These are phyloP conservation scores for Nycticorax nycticorax DNA, from an alignment of 2,113 vertebrate species.

Conservation along the genomic window DNA sequence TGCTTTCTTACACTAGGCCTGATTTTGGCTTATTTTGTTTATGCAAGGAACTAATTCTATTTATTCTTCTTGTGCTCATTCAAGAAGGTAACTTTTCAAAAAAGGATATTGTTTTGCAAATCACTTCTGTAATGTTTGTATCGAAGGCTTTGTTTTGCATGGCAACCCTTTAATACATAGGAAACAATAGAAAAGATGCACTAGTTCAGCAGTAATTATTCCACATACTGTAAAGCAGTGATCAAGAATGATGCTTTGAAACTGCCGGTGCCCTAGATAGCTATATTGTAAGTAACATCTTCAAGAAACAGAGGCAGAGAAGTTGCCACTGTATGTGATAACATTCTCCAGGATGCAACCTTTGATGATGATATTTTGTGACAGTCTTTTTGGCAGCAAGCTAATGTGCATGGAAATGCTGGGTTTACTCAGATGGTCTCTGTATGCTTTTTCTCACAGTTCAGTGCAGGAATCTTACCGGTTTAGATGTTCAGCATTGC, in stretches of 20 bases:
- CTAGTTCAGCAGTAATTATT: neutral
- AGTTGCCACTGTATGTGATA: neutral
- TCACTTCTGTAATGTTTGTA: neutral
- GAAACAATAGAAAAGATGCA: neutral
- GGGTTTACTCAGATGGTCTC: neutral
- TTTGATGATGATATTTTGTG: neutral
- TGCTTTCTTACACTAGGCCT: neutral
- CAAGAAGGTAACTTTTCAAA: neutral
- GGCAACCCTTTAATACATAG: neutral
- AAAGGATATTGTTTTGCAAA: neutral
- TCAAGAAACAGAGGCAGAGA: neutral
- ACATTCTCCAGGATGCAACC: neutral
- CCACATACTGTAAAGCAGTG: neutral
- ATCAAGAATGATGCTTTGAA: neutral
- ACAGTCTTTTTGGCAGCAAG: neutral
- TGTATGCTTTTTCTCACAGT: neutral
- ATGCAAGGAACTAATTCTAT: neutral
- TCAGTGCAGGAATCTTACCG: neutral
- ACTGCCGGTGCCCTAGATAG: neutral
- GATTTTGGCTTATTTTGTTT: neutral
- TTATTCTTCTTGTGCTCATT: neutral
- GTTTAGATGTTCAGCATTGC: neutral
- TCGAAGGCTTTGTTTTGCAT: neutral
- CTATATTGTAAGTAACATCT: neutral
- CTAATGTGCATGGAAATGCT: neutral